phyloP scores from a whole-genome alignment of 2,797 vertebrate species.

The Eidolon dupreanum region DNA sequence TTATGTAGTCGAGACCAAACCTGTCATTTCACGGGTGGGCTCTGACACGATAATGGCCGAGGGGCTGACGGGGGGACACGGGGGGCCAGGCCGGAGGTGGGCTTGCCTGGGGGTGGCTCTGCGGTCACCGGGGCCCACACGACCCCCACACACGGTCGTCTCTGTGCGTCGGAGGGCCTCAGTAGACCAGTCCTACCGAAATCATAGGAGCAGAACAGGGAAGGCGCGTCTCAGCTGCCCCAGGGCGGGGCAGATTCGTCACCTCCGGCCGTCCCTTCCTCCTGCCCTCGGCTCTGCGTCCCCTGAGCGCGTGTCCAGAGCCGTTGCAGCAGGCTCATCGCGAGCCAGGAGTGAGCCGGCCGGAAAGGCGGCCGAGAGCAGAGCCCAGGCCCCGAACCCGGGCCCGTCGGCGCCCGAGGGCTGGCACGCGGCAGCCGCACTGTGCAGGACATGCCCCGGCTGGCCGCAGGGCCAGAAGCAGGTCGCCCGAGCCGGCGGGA shows the following conservation, averaged over 20 bases:
- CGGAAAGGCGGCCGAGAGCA: no score
- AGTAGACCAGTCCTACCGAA: no score
- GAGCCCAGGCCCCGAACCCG: neutral
- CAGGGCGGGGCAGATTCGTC: neutral
- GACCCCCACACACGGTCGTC: neutral
- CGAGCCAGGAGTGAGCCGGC: neutral
- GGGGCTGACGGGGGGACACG: no score
- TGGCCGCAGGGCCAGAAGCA: neutral
- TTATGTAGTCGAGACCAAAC: neutral
- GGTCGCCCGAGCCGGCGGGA: no score
- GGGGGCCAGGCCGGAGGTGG: neutral
- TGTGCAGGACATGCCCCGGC: neutral
- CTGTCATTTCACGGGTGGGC: neutral
- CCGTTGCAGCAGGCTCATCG: neutral
- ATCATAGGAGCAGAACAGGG: neutral
- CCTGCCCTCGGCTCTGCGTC: neutral
- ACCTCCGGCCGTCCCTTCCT: neutral
- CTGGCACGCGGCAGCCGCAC: rapidly evolving
- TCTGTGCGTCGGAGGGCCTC: no score
- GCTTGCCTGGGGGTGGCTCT: no score
- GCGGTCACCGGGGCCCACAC: no score
- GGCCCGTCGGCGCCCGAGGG: neutral
- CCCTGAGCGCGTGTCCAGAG: neutral
- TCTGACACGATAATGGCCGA: neutral
- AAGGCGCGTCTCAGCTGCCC: neutral